Conservation (phyloP, 2,888 invertebrate species). For the Tachina grossa region DNA sequence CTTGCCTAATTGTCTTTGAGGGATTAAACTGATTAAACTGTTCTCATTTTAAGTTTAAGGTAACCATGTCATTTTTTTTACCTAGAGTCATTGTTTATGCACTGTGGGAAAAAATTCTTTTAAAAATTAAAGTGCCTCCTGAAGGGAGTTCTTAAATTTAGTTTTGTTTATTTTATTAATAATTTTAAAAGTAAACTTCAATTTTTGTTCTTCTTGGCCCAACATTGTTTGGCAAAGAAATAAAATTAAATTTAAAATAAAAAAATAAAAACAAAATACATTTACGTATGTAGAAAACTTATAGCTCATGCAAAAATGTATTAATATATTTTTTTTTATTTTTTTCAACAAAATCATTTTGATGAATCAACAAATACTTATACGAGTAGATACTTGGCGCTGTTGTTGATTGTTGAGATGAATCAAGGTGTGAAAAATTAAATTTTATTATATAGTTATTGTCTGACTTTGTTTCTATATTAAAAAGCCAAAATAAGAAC, state of each 20-base stretch:
- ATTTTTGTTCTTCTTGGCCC: not conserved
- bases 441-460: constrained; percentile 51
- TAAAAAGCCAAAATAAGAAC: not conserved
- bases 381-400: not conserved
- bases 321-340: constrained; percentile 17
- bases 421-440: constrained; percentile 69
- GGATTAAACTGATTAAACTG: not conserved
- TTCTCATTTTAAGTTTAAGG: not conserved
- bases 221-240: not conserved
- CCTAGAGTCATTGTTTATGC: too few relatives aligned
- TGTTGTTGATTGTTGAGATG: constrained; percentile 33
- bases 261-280: not conserved
- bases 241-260: constrained; percentile 1
- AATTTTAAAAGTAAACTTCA: not conserved
- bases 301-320: constrained; percentile 23
- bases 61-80: not conserved
- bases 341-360: constrained; percentile 13
- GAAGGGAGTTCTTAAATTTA: not conserved
- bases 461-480: constrained; percentile 12
- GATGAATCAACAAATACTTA: constrained; percentile 57
- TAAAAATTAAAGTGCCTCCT: too few relatives aligned
- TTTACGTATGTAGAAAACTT: not conserved
- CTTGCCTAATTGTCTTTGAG: too few relatives aligned
- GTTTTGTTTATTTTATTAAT: not conserved
- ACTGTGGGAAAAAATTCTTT: too few relatives aligned